phyloP scores from a whole-genome alignment of 2,113 vertebrate species.

The Poeciliopsis occidentalis region DNA sequence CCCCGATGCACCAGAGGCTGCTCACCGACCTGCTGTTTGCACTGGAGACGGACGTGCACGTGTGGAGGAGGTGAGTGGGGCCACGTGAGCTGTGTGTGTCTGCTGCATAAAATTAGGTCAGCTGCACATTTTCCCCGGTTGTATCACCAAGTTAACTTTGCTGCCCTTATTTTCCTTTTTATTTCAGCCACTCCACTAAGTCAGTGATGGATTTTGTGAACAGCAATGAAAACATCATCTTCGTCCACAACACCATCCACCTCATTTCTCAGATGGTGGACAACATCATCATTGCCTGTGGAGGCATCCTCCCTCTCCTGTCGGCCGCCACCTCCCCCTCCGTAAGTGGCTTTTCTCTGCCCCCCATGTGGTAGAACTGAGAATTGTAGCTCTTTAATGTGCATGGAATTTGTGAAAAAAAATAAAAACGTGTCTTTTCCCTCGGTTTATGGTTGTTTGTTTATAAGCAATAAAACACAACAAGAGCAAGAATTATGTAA shows the following conservation, averaged over 20 bases:
- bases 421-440: neutral
- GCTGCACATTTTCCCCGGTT: neutral
- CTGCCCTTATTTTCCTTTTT: neutral
- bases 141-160: neutral
- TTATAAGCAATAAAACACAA: neutral
- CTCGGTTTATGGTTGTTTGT: neutral
- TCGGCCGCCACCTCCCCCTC: slow-evolving; percentile 98
- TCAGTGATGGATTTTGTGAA: slow-evolving; percentile 99
- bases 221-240: slow-evolving; percentile 99
- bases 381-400: slow-evolving; percentile 32
- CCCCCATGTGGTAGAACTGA: slow-evolving; percentile 65
- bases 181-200: slow-evolving; percentile 94
- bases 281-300: slow-evolving; percentile 99
- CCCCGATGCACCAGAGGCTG: slow-evolving; percentile 96
- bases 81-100: neutral
- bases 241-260: slow-evolving; percentile 99
- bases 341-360: slow-evolving; percentile 87
- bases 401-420: neutral
- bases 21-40: slow-evolving; percentile 97
- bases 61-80: slow-evolving; percentile 92
- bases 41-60: slow-evolving; percentile 96
- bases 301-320: slow-evolving; percentile 96
- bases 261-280: slow-evolving; percentile 99
- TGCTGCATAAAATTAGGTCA: neutral
- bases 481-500: neutral